These are phyloP conservation scores for Oxytorus armatus DNA, from an alignment of 2,888 invertebrate species.

Conservation along the genomic window DNA sequence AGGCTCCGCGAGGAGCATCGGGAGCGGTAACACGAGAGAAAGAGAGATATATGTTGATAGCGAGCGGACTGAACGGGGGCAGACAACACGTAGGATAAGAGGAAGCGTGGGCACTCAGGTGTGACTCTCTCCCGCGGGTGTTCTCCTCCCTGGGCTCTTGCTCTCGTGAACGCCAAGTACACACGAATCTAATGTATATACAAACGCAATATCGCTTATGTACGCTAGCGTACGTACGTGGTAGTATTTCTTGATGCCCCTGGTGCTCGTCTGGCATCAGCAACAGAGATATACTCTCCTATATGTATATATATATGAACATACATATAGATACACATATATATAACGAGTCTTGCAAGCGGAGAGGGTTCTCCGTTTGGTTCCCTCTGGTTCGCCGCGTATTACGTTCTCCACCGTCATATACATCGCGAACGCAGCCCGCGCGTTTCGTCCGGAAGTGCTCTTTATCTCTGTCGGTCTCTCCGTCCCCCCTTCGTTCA, in stretches of 20 bases:
- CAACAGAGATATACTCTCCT: constrained; percentile 64
- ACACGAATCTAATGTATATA: neutral
- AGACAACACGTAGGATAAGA: constrained; percentile 79
- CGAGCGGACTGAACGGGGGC: constrained; percentile 65
- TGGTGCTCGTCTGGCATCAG: constrained; percentile 58
- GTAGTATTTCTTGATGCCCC: constrained; percentile 42
- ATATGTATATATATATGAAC: neutral
- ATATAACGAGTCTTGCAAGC: constrained; percentile 38
- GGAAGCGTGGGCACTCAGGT: constrained; percentile 84
- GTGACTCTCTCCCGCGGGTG: constrained; percentile 83
- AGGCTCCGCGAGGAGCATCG: constrained; percentile 36
- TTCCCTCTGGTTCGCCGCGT: constrained; percentile 55
- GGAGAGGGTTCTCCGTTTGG: constrained; percentile 59
- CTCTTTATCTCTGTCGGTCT: constrained; percentile 84
- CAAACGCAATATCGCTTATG: neutral
- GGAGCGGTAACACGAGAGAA: constrained; percentile 44
- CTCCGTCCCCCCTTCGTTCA: constrained; percentile 81
- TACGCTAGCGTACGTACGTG: constrained; percentile 71
- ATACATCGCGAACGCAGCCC: constrained; percentile 39
- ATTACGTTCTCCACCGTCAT: constrained; percentile 51
- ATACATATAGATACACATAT: neutral
- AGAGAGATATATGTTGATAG: constrained; percentile 65
- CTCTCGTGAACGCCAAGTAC: constrained; percentile 36
- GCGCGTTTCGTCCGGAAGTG: constrained; percentile 82
- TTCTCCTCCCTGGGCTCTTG: constrained; percentile 74